Evolutionary conservation across 2,797 vertebrate genomes (phyloP).

Genomic region (Holocentrus rufus): DNA sequence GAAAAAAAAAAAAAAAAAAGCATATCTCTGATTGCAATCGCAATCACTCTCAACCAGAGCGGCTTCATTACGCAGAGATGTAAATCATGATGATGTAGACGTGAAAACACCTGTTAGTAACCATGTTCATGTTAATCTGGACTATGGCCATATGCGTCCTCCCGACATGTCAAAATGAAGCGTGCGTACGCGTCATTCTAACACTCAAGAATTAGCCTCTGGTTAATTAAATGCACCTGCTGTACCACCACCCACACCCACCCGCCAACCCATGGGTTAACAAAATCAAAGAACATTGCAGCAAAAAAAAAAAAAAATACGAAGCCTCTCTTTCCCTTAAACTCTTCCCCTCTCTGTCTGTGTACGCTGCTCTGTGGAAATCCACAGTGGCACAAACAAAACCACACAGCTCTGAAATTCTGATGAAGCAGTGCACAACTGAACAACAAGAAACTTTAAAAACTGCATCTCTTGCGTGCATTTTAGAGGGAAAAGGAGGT

Average conservation of each 20-base stretch:
- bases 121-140: constrained; percentile 62
- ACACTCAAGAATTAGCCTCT: constrained; percentile 64
- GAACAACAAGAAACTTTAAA: constrained; percentile 19
- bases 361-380: constrained; percentile 29
- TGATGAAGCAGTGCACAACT: constrained; percentile 19
- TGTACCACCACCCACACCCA: constrained; percentile 32
- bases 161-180: constrained; percentile 34
- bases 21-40: constrained; percentile 76
- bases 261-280: constrained; percentile 46
- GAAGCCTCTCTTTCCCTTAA: constrained; percentile 9
- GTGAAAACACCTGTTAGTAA: constrained; percentile 76
- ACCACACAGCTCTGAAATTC: constrained; percentile 39
- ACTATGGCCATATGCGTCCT: constrained; percentile 48
- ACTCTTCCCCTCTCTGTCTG: constrained; percentile 1
- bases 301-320: neutral
- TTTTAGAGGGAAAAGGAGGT: neutral
- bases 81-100: constrained; percentile 57
- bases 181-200: constrained; percentile 40
- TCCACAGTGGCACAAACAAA: constrained; percentile 44
- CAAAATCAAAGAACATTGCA: constrained; percentile 36
- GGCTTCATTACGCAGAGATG: constrained; percentile 72
- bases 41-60: constrained; percentile 69
- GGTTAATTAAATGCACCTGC: constrained; percentile 78
- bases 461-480: constrained; percentile 36
- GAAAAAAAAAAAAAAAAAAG: constrained; percentile 15